phyloP scores from a whole-genome alignment of 2,113 vertebrate species.

The Turdus rufiventris region DNA sequence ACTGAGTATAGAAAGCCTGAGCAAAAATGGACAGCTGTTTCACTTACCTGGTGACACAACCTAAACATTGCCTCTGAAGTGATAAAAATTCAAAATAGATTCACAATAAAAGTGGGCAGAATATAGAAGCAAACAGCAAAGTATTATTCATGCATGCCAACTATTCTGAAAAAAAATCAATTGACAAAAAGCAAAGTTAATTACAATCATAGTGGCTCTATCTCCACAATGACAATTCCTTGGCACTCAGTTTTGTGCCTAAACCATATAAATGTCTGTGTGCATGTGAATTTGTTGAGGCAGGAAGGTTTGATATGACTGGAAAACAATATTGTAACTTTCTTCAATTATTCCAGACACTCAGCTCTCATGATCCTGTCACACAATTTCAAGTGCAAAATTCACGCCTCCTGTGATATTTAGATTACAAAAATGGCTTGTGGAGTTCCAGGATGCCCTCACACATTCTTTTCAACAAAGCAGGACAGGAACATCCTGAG shows the following conservation, averaged over 20 bases:
- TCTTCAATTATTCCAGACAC: background rate
- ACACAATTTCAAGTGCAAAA: background rate
- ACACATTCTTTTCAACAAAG: background rate
- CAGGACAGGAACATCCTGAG: fast-evolving
- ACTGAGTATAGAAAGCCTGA: background rate
- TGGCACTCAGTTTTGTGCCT: background rate
- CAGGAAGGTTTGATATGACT: background rate
- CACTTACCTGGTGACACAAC: fast-evolving
- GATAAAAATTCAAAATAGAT: background rate
- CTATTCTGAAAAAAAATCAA: background rate
- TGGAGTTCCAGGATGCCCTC: background rate
- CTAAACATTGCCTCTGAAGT: background rate
- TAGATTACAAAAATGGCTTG: background rate
- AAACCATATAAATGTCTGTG: background rate
- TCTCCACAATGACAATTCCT: background rate
- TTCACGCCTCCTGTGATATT: background rate
- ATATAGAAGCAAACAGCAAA: background rate
- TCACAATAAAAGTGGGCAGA: background rate
- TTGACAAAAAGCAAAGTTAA: background rate
- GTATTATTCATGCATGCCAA: background rate
- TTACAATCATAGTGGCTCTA: background rate
- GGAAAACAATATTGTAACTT: background rate
- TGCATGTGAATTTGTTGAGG: background rate
- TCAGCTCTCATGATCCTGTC: background rate
- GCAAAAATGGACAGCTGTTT: background rate